Evolutionary conservation across 2,797 vertebrate species (phyloP).

Genomic region (Eidolon dupreanum): DNA sequence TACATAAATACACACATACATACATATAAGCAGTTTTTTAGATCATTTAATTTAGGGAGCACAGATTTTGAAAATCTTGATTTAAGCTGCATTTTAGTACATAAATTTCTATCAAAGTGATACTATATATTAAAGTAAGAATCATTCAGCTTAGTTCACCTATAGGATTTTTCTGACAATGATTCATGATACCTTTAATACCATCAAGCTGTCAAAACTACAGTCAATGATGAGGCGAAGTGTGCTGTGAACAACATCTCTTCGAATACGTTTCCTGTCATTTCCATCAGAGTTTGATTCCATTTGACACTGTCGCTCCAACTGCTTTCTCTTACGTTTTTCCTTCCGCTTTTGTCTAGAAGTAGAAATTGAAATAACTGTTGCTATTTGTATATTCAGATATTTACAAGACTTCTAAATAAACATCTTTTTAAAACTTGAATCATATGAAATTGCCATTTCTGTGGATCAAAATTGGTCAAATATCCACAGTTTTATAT

Average conservation of each 20-base stretch:
- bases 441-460: background rate
- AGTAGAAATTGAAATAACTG: conserved; percentile 31
- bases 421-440: conserved; percentile 33
- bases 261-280: conserved; percentile 88
- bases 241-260: conserved; percentile 86
- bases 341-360: conserved; percentile 94
- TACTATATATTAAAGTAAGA: background rate
- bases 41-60: background rate
- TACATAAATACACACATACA: background rate
- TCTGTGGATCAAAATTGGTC: conserved; percentile 23
- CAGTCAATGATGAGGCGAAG: conserved; percentile 96
- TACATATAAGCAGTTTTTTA: background rate
- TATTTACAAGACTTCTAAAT: conserved; percentile 43
- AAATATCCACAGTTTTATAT: background rate
- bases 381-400: conserved; percentile 34
- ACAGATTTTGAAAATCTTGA: conserved; percentile 13
- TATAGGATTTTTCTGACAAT: conserved; percentile 8
- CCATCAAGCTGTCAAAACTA: conserved; percentile 96
- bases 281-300: conserved; percentile 82
- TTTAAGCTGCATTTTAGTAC: background rate
- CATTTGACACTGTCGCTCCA: conserved; percentile 87
- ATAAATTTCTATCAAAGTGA: background rate
- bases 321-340: conserved; percentile 93
- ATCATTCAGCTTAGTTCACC: background rate
- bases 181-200: conserved; percentile 89